A percentile compares a stretch with the other conserved stretches of the same genome.
These are phyloP conservation scores for Hyla sarda DNA, from an alignment of 2,113 vertebrate genomes.

Conservation along the genomic window DNA sequence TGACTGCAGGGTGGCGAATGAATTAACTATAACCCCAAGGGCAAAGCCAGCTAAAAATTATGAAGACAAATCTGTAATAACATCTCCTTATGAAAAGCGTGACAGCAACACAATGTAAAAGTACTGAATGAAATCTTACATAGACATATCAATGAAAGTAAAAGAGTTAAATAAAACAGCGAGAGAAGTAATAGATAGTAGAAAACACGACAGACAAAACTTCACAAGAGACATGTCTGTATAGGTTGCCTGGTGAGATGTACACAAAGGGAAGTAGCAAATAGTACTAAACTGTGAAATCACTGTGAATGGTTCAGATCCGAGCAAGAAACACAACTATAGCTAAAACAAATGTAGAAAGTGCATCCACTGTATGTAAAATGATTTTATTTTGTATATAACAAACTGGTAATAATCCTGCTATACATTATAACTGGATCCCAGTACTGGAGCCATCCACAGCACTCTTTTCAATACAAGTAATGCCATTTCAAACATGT, in stretches of 20 bases:
- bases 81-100: conserved; percentile 35
- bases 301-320: background rate
- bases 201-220: background rate
- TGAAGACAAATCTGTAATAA: conserved; percentile 45
- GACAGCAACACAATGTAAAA: conserved; percentile 15
- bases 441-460: background rate
- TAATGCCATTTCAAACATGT: background rate
- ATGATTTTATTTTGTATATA: background rate
- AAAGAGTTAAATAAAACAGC: background rate
- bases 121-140: conserved; percentile 3
- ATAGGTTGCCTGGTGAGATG: background rate
- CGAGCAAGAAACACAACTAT: background rate
- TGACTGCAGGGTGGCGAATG: conserved; percentile 35
- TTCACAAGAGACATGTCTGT: background rate
- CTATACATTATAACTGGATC: background rate
- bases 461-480: background rate
- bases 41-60: conserved; percentile 4
- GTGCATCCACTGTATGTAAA: background rate
- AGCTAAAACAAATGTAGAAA: background rate
- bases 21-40: conserved; percentile 38
- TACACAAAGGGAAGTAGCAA: background rate
- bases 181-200: background rate
- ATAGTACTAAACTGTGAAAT: background rate
- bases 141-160: background rate
- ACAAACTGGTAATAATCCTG: background rate